These are phyloP conservation scores for Elgonia sp. DNA, from an alignment of 2,888 invertebrate genomes.

Conservation along the genomic window DNA sequence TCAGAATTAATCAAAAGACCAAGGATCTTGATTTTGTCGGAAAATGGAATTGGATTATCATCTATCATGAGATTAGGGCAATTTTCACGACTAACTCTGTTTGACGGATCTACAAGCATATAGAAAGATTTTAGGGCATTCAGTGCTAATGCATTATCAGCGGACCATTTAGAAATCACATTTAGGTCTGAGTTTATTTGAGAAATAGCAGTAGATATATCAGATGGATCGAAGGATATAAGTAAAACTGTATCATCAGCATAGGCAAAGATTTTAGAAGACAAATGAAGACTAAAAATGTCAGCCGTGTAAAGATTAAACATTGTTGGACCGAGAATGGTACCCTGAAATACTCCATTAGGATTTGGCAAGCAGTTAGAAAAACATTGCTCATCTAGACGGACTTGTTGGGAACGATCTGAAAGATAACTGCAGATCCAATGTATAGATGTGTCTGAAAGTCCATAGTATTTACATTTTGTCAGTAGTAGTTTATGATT, in stretches of 20 bases:
- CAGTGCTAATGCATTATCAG: neutral
- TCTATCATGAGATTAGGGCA: neutral
- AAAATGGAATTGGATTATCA: neutral
- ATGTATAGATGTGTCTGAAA: neutral
- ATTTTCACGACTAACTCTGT: neutral
- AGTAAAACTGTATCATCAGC: neutral
- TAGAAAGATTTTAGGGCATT: neutral
- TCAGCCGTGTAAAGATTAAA: conserved; percentile 5
- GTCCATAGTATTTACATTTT: neutral
- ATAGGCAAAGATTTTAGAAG: neutral
- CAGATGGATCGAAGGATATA: neutral
- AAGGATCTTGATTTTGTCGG: neutral
- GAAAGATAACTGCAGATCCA: neutral
- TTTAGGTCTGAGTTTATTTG: neutral
- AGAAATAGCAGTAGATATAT: neutral
- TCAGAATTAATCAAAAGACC: neutral
- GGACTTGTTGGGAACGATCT: neutral
- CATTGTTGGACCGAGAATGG: conserved; percentile 9
- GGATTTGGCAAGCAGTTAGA: neutral
- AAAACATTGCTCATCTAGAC: neutral
- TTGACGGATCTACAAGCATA: neutral
- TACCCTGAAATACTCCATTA: conserved; percentile 1
- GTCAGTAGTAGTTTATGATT: neutral
- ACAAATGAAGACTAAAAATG: neutral
- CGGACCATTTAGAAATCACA: neutral